These are phyloP conservation scores for Xenops minutus DNA, from an alignment of 2,797 vertebrate genomes.

Conservation along the genomic window DNA sequence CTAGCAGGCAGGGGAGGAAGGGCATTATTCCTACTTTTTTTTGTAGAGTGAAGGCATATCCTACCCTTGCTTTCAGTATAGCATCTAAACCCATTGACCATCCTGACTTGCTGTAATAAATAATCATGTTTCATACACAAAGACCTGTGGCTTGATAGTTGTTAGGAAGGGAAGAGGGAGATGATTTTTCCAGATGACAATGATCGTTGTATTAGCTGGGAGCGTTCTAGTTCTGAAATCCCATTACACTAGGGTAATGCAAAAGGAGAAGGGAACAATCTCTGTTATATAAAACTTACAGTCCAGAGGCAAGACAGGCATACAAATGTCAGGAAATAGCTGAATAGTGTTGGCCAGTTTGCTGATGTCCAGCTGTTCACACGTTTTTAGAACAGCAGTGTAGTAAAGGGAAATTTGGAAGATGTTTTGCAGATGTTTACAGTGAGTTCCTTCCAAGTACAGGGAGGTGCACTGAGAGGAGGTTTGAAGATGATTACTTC, in stretches of 20 bases:
- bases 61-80: neutral
- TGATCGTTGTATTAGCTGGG: neutral
- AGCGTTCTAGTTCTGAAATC: neutral
- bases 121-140: neutral
- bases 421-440: conserved; percentile 34
- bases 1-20: neutral
- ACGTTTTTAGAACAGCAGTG: neutral
- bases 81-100: neutral
- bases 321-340: conserved; percentile 33
- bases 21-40: neutral
- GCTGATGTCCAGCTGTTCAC: conserved; percentile 17
- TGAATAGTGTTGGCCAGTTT: neutral
- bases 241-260: neutral
- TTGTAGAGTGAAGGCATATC: neutral
- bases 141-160: neutral
- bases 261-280: neutral
- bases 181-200: conserved; percentile 38
- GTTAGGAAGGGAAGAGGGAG: neutral
- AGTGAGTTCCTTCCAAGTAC: neutral
- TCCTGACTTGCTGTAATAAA: neutral
- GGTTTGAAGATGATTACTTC: neutral
- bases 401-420: neutral
- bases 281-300: conserved; percentile 1
- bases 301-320: neutral
- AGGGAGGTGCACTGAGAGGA: neutral